These are phyloP conservation scores for Cyanoramphus novaezelandiae DNA, from an alignment of 2,113 vertebrate genomes.

Conservation along the genomic window DNA sequence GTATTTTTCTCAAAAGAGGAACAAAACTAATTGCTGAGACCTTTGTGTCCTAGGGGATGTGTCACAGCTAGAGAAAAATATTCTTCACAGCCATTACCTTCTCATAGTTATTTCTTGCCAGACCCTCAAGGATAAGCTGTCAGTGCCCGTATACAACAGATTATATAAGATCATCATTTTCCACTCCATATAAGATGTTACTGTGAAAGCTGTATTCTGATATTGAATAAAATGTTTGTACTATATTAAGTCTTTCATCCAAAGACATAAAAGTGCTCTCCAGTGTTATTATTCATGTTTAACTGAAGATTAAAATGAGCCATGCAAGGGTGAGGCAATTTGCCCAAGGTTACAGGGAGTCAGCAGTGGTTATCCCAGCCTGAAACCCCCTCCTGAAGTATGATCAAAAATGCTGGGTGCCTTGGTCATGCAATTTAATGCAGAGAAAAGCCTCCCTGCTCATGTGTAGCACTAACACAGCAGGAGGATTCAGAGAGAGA, in stretches of 20 bases:
- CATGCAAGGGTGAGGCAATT: background rate
- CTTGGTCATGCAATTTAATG: background rate
- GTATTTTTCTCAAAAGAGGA: conserved; percentile 1
- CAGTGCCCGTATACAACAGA: conserved; percentile 31
- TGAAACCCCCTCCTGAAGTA: background rate
- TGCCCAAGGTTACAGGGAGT: conserved; percentile 30
- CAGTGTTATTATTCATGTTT: conserved; percentile 12
- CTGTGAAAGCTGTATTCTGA: conserved; percentile 40
- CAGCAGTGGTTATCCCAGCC: background rate
- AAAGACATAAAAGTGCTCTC: conserved; percentile 27
- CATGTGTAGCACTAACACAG: background rate
- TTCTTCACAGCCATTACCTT: conserved; percentile 53
- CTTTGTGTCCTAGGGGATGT: conserved; percentile 49
- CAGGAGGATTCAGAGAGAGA: background rate
- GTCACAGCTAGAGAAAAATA: conserved; percentile 15
- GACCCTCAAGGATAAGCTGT: conserved; percentile 59
- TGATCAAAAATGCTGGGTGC: background rate
- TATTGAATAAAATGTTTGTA: conserved; percentile 44
- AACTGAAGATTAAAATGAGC: conserved; percentile 30
- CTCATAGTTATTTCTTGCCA: conserved; percentile 54
- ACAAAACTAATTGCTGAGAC: conserved; percentile 41
- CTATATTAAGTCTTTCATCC: conserved; percentile 37
- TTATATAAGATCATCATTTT: conserved; percentile 65
- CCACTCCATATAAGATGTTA: conserved; percentile 57
- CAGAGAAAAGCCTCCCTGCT: background rate